A percentile compares a stretch with the other conserved stretches of the same genome.
These are phyloP conservation scores for Myzus persicae DNA, from an alignment of 1,140 invertebrate genomes.

Conservation along the genomic window DNA sequence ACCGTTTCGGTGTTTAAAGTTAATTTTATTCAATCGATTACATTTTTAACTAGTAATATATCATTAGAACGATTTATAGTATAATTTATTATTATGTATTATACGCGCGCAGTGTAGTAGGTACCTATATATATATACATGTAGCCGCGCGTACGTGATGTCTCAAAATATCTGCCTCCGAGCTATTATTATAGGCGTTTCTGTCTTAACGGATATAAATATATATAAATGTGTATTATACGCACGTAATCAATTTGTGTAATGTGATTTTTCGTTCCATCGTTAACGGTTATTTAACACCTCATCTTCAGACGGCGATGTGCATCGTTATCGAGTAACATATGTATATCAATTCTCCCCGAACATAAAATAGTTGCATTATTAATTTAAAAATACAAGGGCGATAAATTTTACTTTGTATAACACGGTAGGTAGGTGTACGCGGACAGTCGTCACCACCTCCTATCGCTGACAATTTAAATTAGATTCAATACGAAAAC, in stretches of 20 bases:
- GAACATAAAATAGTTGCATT: not conserved
- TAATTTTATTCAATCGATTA: constrained; percentile 52
- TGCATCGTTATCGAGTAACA: not conserved
- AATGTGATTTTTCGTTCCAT: constrained; percentile 35
- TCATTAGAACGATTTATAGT: constrained; percentile 31
- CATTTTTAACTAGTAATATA: constrained; percentile 30
- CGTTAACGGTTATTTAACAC: constrained; percentile 49
- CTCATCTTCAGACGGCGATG: not conserved
- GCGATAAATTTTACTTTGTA: not conserved
- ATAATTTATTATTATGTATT: not conserved
- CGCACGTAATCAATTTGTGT: constrained; percentile 46
- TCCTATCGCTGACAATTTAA: constrained; percentile 29
- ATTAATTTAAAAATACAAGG: not conserved
- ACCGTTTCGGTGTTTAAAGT: constrained; percentile 1
- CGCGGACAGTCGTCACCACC: not conserved
- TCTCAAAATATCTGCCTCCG: constrained; percentile 16
- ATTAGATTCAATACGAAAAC: not conserved
- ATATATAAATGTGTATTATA: not conserved
- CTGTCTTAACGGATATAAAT: constrained; percentile 7
- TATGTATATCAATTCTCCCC: not conserved
- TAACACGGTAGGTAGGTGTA: not conserved
- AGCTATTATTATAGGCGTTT: constrained; percentile 49
- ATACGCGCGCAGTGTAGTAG: not conserved
- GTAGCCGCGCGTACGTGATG: not conserved
- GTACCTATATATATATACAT: not conserved